Base-by-base conservation (phyloP, 2,797 vertebrate genomes). In the Coccyzus lansbergi region DNA sequence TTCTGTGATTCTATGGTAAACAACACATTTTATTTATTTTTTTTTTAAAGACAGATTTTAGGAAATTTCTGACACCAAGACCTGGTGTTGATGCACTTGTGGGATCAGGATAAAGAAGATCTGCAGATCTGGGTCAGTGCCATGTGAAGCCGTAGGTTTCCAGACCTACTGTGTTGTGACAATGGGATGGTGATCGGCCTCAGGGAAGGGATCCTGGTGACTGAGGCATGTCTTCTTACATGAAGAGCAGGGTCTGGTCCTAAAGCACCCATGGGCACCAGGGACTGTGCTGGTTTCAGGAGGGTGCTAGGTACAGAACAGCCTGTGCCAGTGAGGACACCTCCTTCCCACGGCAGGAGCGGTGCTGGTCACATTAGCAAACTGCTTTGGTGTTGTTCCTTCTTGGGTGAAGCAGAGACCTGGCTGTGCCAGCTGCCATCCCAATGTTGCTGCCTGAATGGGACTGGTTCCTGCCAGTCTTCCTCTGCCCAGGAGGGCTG, bases 21-120 rank as follows among this genome's bases (percentile, higher is more conserved):
- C 42, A 44, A 44, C 15, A 12, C 42, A 15, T 44, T 44, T n/a
- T n/a, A 10, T 40, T 40, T 40, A n/a, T n/a, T 44, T 60, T 46
- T 92, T 81, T 60, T n/a, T n/a, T n/a, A 0, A 28, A 49, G 33
- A 52, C 17, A 2, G 19, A 59, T 52, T 52, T 90, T 22, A 70
- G 24, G 68, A 60, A 34, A 40, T 48, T 68, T 52, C 31, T 90
- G 81, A 38, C 25, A 14, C 46, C 22, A 18, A 40, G 34, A 26
- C 17, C 52, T 44, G 40, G 33, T 1, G 2, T 28, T 12, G 12
- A 28, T 31, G 26, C 3, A 33, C 21, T 52, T 0, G 0, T 2
- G n/a, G 72, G n/a, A 40, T 53, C 1, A 7, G 19, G 51, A 65
- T 16, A 53, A 81, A 56, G 78, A 68, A 14, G 11, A 15, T 62